A percentile compares a stretch with the other conserved stretches of the same genome.
Conservation (phyloP, 2,888 invertebrate species). For the Acronicta alni region DNA sequence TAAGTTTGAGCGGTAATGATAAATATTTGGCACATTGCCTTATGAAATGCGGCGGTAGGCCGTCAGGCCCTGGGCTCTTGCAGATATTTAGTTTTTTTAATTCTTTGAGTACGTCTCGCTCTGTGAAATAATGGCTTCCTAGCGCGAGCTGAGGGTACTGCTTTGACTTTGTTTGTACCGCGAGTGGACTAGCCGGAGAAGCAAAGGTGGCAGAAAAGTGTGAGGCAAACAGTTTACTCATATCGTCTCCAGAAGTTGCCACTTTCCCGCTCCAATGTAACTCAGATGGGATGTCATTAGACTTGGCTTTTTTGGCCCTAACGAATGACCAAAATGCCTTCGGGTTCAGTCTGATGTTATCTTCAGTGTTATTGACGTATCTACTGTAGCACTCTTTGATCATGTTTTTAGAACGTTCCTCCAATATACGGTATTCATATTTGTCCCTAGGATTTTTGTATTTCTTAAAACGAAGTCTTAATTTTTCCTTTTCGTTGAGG, state of each 20-base stretch:
- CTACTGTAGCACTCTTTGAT: background rate
- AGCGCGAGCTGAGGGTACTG: background rate
- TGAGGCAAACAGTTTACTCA: conserved; percentile 1
- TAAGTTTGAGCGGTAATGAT: conserved; percentile 2
- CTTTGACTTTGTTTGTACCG: background rate
- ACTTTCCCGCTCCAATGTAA: background rate
- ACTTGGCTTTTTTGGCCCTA: background rate
- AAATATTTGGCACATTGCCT: background rate
- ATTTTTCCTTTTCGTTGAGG: conserved; percentile 6
- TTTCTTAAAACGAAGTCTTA: conserved; percentile 2
- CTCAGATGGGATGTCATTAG: background rate
- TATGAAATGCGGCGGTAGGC: conserved; percentile 2
- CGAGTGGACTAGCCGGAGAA: background rate
- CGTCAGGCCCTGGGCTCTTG: conserved; percentile 9
- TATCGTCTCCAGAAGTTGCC: background rate
- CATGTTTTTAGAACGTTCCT: conserved; percentile 1
- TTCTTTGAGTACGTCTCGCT: conserved; percentile 1
- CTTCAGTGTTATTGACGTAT: background rate
- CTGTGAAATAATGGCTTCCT: background rate
- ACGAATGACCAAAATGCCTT: background rate
- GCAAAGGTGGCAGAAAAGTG: conserved; percentile 2
- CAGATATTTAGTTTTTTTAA: conserved; percentile 1
- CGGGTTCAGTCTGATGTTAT: background rate
- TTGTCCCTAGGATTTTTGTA: background rate
- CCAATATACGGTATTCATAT: conserved; percentile 1